These are phyloP conservation scores for Tuberolachnus salignus DNA, from an alignment of 2,888 invertebrate species.

Conservation along the genomic window DNA sequence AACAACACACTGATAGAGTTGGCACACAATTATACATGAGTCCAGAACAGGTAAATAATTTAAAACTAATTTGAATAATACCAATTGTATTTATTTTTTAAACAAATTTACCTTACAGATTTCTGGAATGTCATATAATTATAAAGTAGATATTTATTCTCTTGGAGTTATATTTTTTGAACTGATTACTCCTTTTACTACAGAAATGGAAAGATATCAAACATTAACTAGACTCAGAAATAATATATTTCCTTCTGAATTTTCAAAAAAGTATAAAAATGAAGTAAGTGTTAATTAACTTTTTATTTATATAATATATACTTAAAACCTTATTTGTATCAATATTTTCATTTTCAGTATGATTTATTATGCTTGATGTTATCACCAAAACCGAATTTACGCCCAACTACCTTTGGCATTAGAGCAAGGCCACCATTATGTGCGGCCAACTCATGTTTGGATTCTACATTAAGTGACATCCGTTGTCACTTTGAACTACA, in stretches of 20 bases:
- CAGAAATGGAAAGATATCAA: slow-evolving; percentile 85
- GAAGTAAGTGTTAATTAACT: slow-evolving; percentile 68
- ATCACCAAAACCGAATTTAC: slow-evolving; percentile 71
- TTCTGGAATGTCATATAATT: slow-evolving; percentile 75
- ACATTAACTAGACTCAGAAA: slow-evolving; percentile 72
- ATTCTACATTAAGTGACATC: slow-evolving; percentile 34
- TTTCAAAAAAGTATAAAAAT: slow-evolving; percentile 69
- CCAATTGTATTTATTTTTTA: slow-evolving; percentile 27
- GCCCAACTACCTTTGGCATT: slow-evolving; percentile 79
- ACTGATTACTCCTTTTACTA: slow-evolving; percentile 84
- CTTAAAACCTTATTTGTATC: slow-evolving; percentile 55
- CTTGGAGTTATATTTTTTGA: slow-evolving; percentile 94
- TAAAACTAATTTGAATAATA: background rate
- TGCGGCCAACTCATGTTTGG: slow-evolving; percentile 11
- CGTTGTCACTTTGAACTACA: slow-evolving; percentile 60
- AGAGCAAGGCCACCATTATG: slow-evolving; percentile 68
- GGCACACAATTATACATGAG: slow-evolving; percentile 98
- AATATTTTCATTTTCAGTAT: slow-evolving; percentile 68
- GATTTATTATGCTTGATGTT: slow-evolving; percentile 79
- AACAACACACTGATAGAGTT: slow-evolving; percentile 68
- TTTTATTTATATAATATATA: slow-evolving; percentile 2
- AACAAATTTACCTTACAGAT: slow-evolving; percentile 62
- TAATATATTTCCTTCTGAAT: slow-evolving; percentile 73
- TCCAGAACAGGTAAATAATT: slow-evolving; percentile 78
- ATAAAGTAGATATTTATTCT: slow-evolving; percentile 94